Percentiles rank a stretch among this genome's conserved stretches.
Conservation (phyloP, 2,113 vertebrate genomes). For the Microtus richardsoni region DNA sequence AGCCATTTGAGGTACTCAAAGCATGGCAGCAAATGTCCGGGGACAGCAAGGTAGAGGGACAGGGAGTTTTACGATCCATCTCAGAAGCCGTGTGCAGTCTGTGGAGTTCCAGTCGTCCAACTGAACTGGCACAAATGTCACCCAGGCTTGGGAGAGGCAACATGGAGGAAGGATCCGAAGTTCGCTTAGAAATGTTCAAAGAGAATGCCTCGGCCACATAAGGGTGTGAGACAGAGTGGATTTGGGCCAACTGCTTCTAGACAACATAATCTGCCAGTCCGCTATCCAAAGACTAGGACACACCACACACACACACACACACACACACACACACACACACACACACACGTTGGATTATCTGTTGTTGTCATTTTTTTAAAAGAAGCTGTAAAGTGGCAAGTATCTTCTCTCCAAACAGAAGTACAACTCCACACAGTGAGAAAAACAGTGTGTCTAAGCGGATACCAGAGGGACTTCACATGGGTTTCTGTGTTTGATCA, state of each 20-base stretch:
- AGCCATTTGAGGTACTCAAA: not conserved
- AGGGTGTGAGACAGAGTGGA: not conserved
- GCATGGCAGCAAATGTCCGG: not conserved
- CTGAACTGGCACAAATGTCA: not conserved
- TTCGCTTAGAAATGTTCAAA: not conserved
- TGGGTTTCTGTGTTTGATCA: not conserved
- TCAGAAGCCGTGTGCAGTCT: not conserved
- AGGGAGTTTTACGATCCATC: not conserved
- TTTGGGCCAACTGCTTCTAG: not conserved
- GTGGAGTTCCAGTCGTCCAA: not conserved
- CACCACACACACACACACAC: not conserved
- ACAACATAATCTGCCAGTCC: not conserved
- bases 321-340: not conserved
- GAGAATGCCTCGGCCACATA: not conserved
- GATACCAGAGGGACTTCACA: not conserved
- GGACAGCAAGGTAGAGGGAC: not conserved
- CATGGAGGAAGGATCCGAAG: not conserved
- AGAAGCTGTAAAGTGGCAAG: not conserved
- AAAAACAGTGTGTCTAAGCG: not conserved
- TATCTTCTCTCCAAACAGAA: not conserved
- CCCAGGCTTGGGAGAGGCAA: not conserved
- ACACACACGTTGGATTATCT: not conserved
- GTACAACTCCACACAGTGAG: not conserved
- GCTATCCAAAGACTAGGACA: not conserved
- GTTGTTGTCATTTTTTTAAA: not conserved